Conservation (phyloP, 2,888 invertebrate species). For the Phorcus lineatus region DNA sequence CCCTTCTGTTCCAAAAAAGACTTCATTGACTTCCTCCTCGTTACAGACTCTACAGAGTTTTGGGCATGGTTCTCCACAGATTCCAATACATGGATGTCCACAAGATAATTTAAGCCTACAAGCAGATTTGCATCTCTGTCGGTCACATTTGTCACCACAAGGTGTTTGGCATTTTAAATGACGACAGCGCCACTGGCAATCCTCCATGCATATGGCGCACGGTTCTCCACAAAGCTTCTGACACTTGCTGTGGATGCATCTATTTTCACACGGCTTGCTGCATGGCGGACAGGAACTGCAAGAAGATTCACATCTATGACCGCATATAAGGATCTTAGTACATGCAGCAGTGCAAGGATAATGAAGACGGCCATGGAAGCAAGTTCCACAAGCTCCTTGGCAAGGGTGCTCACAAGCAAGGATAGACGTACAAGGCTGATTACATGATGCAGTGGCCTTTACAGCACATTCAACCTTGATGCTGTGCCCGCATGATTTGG, state of each 20-base stretch:
- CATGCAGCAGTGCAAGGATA: conserved; percentile 68
- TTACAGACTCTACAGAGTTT: conserved; percentile 80
- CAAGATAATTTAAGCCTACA: conserved; percentile 74
- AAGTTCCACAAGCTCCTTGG: conserved; percentile 76
- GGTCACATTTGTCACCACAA: conserved; percentile 73
- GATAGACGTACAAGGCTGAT: conserved; percentile 24
- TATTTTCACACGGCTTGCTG: conserved; percentile 71
- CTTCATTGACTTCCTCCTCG: conserved; percentile 46
- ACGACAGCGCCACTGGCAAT: conserved; percentile 71
- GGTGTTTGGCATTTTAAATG: conserved; percentile 56
- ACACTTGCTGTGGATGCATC: conserved; percentile 69
- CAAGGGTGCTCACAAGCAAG: conserved; percentile 62
- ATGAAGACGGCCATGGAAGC: conserved; percentile 81
- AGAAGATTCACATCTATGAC: conserved; percentile 69
- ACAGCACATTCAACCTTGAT: conserved; percentile 54
- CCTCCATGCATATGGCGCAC: conserved; percentile 70
- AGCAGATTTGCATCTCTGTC: conserved; percentile 55
- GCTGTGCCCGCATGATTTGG: conserved; percentile 58
- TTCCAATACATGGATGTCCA: conserved; percentile 81
- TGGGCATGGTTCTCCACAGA: conserved; percentile 85
- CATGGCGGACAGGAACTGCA: conserved; percentile 73
- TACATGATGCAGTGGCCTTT: conserved; percentile 52
- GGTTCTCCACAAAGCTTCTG: conserved; percentile 59
- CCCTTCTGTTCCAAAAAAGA: conserved; percentile 77
- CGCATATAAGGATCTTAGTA: conserved; percentile 77